A percentile compares a stretch with the other conserved stretches of the same genome.
These are phyloP conservation scores for Slavum lentiscoides DNA, from an alignment of 2,888 invertebrate species.

Conservation along the genomic window DNA sequence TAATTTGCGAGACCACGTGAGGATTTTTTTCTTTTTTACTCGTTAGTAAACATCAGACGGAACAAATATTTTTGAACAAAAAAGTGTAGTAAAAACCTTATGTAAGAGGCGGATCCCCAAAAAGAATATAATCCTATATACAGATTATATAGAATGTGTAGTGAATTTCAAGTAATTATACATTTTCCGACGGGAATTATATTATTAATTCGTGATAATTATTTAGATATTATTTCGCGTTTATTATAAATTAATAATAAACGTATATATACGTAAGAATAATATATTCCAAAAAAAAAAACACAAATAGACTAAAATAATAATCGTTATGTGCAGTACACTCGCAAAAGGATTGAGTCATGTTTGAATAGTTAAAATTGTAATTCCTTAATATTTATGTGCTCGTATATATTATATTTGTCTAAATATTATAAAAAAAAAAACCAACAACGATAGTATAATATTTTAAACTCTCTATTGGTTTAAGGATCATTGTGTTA, in stretches of 20 bases:
- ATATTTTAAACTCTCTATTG: neutral
- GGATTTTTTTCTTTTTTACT: slow-evolving; percentile 9
- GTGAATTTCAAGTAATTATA: neutral
- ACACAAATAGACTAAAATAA: neutral
- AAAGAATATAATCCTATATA: too few relatives aligned
- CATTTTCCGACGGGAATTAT: neutral
- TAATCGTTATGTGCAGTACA: too few relatives aligned
- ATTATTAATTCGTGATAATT: neutral
- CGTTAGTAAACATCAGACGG: slow-evolving; percentile 24
- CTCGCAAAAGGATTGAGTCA: too few relatives aligned
- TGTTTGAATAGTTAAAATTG: too few relatives aligned
- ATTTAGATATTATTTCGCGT: neutral
- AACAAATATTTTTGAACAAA: neutral
- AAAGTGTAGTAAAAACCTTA: neutral
- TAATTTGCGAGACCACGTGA: slow-evolving; percentile 38
- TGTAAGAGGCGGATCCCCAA: neutral
- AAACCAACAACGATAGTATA: neutral
- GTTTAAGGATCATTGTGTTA: neutral
- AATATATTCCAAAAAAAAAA: neutral
- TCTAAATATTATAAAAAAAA: neutral
- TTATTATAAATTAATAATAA: neutral
- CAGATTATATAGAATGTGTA: too few relatives aligned
- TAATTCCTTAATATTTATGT: too few relatives aligned
- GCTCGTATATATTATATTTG: neutral
- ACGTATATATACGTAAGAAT: neutral